Evolutionary conservation across 2,113 vertebrate species (phyloP).

Genomic region (Rostratula benghalensis): DNA sequence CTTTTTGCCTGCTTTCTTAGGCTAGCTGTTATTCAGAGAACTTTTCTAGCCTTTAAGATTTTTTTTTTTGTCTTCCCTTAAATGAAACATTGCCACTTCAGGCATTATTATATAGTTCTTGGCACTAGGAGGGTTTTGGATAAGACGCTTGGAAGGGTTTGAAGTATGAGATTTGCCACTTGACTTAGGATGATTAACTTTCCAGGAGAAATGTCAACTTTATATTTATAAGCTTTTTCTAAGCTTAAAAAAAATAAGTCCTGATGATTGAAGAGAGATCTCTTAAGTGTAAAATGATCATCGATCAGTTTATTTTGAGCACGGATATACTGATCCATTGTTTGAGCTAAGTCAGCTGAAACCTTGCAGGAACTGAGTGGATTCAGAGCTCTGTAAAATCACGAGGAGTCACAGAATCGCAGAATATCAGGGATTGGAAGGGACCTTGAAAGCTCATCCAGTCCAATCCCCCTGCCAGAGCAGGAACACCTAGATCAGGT

Average conservation of each 20-base stretch:
- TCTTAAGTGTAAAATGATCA: background rate
- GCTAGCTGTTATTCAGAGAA: background rate
- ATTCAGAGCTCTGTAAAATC: background rate
- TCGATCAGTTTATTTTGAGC: background rate
- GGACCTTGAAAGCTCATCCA: too few species aligned
- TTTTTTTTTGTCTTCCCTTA: background rate
- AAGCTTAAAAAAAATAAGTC: background rate
- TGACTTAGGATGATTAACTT: background rate
- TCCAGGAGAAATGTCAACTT: background rate
- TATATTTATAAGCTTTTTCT: background rate
- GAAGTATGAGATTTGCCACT: background rate
- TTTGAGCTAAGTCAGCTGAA: conserved; percentile 13
- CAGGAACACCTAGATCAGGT: too few species aligned
- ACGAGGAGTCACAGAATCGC: background rate
- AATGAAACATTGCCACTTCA: background rate
- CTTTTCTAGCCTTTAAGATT: background rate
- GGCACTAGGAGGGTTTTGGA: background rate
- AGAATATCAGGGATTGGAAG: too few species aligned
- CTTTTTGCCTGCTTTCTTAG: background rate
- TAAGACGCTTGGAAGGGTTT: background rate
- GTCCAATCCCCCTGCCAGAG: too few species aligned
- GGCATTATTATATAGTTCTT: background rate
- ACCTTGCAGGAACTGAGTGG: background rate
- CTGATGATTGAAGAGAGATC: background rate
- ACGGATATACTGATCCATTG: background rate